Evolutionary conservation across 2,113 vertebrate genomes (phyloP).

Genomic region (Pomatorhinus ruficollis): DNA sequence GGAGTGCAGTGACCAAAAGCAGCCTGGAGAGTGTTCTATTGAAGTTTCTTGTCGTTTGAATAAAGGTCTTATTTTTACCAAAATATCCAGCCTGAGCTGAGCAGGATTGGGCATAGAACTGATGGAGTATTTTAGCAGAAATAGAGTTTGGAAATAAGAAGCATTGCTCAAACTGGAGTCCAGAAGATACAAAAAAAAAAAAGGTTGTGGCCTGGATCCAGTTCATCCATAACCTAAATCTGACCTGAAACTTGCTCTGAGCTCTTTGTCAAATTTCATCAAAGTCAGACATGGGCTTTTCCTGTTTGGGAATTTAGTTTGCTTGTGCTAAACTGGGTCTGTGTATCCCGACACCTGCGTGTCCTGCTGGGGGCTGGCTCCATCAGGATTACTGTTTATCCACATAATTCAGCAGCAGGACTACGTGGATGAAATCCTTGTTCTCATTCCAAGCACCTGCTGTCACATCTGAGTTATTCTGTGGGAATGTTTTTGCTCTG

Average conservation of each 20-base stretch:
- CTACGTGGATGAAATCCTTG: neutral
- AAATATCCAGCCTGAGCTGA: neutral
- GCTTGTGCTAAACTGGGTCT: neutral
- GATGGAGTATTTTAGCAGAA: neutral
- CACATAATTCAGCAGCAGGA: neutral
- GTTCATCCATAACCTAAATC: neutral
- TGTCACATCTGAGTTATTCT: slow-evolving; percentile 8
- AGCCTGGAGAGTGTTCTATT: neutral
- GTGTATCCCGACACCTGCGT: neutral
- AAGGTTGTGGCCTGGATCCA: neutral
- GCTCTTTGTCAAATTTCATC: neutral
- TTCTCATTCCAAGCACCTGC: slow-evolving; percentile 33
- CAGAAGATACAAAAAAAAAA: neutral
- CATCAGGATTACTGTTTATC: neutral
- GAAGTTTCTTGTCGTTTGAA: neutral
- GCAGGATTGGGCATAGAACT: neutral
- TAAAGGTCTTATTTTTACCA: neutral
- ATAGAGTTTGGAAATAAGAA: neutral
- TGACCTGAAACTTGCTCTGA: neutral
- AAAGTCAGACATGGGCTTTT: neutral
- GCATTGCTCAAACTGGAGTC: neutral
- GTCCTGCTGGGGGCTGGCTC: neutral
- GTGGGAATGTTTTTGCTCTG: slow-evolving; percentile 7
- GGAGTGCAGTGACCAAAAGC: neutral
- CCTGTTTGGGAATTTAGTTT: neutral